These are phyloP conservation scores for Noctua janthina DNA, from an alignment of 2,888 invertebrate species.

Conservation along the genomic window DNA sequence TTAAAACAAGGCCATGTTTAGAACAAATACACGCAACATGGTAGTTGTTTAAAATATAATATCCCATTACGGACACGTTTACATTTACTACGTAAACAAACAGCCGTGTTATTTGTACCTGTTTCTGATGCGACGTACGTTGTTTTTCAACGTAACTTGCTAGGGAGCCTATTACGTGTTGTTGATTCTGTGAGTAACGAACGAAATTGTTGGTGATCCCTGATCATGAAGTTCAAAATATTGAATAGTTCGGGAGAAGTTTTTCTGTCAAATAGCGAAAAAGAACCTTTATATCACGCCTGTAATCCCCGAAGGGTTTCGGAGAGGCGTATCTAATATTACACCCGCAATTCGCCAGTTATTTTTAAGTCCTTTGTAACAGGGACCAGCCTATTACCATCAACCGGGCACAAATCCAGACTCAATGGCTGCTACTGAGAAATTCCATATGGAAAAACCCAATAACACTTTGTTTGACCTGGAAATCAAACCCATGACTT, in stretches of 20 bases:
- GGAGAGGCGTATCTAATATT: too few relatives aligned
- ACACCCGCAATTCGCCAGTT: too few relatives aligned
- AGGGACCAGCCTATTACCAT: too few relatives aligned
- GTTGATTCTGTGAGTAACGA: neutral
- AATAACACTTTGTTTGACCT: neutral
- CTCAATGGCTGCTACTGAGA: too few relatives aligned
- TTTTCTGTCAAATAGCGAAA: neutral
- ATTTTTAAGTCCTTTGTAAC: too few relatives aligned
- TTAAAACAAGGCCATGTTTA: slow-evolving; percentile 28
- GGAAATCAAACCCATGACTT: too few relatives aligned
- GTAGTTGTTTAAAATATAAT: slow-evolving; percentile 56
- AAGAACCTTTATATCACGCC: too few relatives aligned
- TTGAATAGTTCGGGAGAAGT: neutral
- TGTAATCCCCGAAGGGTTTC: too few relatives aligned
- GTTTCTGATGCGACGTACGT: slow-evolving; percentile 49
- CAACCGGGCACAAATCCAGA: too few relatives aligned
- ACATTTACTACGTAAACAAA: slow-evolving; percentile 60
- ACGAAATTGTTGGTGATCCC: neutral
- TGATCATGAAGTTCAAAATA: neutral
- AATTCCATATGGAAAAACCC: too few relatives aligned
- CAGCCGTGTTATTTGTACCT: slow-evolving; percentile 65
- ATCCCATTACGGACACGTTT: slow-evolving; percentile 56
- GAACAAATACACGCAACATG: slow-evolving; percentile 33
- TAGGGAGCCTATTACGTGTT: slow-evolving; percentile 35
- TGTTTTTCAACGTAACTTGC: slow-evolving; percentile 60